Evolutionary conservation across 2,888 invertebrate species (phyloP).

Genomic region (Drosophila kokeensis): DNA sequence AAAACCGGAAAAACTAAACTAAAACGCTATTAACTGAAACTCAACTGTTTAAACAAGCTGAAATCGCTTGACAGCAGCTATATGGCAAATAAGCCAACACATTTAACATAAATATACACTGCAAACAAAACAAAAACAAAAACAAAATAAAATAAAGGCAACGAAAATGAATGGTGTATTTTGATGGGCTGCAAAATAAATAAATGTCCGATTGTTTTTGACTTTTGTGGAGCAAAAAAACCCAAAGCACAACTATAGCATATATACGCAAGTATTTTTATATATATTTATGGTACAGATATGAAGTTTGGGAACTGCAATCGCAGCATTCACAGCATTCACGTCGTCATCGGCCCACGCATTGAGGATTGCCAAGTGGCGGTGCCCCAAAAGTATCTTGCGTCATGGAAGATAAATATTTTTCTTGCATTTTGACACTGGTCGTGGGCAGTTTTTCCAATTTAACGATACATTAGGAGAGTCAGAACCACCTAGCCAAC

Average conservation of each 20-base stretch:
- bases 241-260: neutral
- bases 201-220: constrained; percentile 24
- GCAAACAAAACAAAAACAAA: neutral
- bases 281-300: constrained; percentile 23
- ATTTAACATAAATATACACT: constrained; percentile 48
- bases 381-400: constrained; percentile 33
- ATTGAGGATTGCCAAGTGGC: constrained; percentile 28
- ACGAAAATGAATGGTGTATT: constrained; percentile 17
- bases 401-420: constrained; percentile 48
- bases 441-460: constrained; percentile 64
- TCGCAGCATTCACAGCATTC: constrained; percentile 15
- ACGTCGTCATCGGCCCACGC: constrained; percentile 45
- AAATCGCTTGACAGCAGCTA: constrained; percentile 32
- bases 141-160: constrained; percentile 6
- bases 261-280: constrained; percentile 1
- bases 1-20: neutral
- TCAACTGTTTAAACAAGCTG: constrained; percentile 61
- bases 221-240: constrained; percentile 47
- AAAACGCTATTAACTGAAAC: constrained; percentile 25
- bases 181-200: constrained; percentile 15
- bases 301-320: constrained; percentile 50
- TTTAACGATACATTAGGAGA: constrained; percentile 38
- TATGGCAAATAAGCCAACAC: constrained; percentile 48
- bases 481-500: neutral
- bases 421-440: constrained; percentile 18